phyloP scores from a whole-genome alignment of 1,140 invertebrate species.

The Galendromus occidentalis region DNA sequence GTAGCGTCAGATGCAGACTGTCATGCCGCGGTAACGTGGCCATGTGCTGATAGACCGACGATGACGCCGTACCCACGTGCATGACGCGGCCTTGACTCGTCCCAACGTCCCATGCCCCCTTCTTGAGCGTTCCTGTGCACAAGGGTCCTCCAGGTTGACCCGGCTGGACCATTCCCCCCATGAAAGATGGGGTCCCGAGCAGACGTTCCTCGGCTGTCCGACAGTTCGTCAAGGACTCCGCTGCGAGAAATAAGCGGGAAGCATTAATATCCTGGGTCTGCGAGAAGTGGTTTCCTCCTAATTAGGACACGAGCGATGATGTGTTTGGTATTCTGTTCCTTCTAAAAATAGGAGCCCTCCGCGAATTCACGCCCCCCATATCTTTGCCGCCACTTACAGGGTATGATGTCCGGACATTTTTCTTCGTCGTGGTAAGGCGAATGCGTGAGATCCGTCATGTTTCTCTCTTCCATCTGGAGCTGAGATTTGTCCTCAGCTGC shows the following conservation, averaged over 20 bases:
- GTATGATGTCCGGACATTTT: conserved; percentile 20
- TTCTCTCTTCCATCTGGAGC: not conserved
- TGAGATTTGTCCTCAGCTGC: not conserved
- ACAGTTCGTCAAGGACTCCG: not conserved
- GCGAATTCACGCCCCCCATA: too few relatives aligned
- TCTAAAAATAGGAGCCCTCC: too few relatives aligned
- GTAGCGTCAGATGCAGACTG: not conserved
- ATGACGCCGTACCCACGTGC: not conserved
- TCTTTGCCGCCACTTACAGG: conserved; percentile 14
- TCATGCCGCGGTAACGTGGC: not conserved
- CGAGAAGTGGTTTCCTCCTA: too few relatives aligned
- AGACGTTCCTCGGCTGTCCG: not conserved
- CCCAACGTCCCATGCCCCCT: not conserved
- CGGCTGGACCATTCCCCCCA: not conserved
- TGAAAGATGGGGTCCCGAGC: not conserved
- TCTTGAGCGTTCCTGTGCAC: not conserved
- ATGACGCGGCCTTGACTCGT: not conserved
- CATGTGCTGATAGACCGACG: not conserved
- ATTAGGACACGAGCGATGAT: too few relatives aligned
- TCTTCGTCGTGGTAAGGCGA: conserved; percentile 17
- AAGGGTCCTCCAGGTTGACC: not conserved
- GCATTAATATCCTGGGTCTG: too few relatives aligned
- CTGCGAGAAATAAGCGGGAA: not conserved
- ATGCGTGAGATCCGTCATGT: not conserved
- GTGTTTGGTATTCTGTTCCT: too few relatives aligned